Conservation (phyloP, 1,140 invertebrate species). For the Bombus balteatus region DNA sequence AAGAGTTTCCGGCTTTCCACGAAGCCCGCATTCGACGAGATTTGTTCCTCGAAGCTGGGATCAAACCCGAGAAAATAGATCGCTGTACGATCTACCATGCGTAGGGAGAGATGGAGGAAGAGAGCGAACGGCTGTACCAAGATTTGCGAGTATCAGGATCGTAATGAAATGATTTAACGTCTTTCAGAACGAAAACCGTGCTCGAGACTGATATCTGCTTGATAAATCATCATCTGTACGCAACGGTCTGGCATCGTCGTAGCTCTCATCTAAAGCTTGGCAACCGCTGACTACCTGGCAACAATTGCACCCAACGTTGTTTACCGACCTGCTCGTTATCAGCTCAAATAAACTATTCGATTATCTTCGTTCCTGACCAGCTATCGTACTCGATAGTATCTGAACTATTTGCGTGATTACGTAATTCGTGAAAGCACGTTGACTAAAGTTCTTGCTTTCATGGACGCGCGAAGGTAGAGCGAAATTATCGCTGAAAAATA, state of each 20-base stretch:
- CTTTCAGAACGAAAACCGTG: background rate
- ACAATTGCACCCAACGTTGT: background rate
- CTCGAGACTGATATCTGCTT: too few species aligned
- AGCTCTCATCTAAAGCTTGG: slow-evolving; percentile 7
- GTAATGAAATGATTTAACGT: background rate
- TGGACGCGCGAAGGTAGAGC: background rate
- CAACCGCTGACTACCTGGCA: slow-evolving; percentile 27
- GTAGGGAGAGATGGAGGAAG: background rate
- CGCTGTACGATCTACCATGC: too few species aligned
- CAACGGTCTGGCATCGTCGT: slow-evolving; percentile 14
- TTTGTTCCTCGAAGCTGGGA: slow-evolving; percentile 46
- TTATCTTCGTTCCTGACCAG: background rate
- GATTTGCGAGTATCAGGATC: background rate
- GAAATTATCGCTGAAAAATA: background rate
- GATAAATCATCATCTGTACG: slow-evolving; percentile 4
- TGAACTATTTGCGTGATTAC: background rate
- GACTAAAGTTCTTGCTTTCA: background rate
- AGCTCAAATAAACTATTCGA: slow-evolving; percentile 20
- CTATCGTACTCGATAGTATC: background rate
- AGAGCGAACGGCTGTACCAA: background rate
- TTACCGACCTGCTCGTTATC: slow-evolving; percentile 26
- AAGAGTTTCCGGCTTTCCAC: slow-evolving; percentile 40
- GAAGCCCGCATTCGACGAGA: slow-evolving; percentile 31
- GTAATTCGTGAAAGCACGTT: background rate
- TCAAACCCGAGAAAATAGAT: slow-evolving; percentile 41